These are phyloP conservation scores for Anguilla anguilla DNA, from an alignment of 2,797 vertebrate genomes.

Conservation along the genomic window DNA sequence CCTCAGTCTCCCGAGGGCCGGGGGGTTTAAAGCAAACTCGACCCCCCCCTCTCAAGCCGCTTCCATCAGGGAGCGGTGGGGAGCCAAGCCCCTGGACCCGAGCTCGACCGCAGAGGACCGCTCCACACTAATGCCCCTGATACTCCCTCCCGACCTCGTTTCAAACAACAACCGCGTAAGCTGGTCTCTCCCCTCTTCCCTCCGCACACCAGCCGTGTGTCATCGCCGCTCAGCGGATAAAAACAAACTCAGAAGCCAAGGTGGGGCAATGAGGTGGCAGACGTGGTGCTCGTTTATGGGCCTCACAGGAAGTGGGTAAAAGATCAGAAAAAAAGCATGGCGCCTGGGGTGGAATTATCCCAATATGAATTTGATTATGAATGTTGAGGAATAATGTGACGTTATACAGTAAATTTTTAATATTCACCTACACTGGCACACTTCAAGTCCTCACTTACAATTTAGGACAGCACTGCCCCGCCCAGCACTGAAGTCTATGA, in stretches of 20 bases:
- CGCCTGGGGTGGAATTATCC: background rate
- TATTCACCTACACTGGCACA: background rate
- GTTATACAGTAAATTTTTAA: too few species aligned
- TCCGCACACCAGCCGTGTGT: background rate
- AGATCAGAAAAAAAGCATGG: background rate
- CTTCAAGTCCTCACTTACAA: background rate
- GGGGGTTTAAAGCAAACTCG: slow-evolving; percentile 9
- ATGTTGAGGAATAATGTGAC: background rate
- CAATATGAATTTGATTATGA: background rate
- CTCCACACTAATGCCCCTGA: background rate
- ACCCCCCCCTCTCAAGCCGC: background rate
- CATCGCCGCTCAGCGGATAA: background rate
- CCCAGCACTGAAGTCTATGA: background rate
- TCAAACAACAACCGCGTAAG: background rate
- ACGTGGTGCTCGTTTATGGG: background rate
- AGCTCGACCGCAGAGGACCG: background rate
- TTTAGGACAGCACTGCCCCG: background rate
- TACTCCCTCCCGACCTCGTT: background rate
- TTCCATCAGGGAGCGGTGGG: background rate
- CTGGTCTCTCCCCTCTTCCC: background rate
- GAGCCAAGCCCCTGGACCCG: background rate
- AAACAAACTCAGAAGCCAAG: background rate
- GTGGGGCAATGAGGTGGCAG: background rate
- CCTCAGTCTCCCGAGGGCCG: background rate
- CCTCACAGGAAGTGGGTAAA: background rate